Base-by-base conservation (phyloP, 1,140 invertebrate species). In the Panagrolaimus sp. region DNA sequence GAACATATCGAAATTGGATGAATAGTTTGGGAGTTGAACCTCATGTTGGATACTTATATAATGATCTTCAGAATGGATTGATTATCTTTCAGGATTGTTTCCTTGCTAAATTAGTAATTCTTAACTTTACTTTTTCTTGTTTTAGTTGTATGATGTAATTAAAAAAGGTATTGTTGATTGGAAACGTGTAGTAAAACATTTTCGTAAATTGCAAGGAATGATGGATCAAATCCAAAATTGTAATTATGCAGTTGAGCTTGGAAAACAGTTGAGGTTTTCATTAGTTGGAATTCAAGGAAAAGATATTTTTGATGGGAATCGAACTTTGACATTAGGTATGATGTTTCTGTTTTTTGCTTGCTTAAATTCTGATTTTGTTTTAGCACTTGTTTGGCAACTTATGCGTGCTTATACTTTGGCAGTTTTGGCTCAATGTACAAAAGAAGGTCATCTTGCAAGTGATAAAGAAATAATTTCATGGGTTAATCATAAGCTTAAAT, bases 1-100 rank as follows among this genome's bases (percentile, higher is more conserved):
- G 83, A 92, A 92, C 94, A 26, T 98, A 98, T 83, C 88, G 96
- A 80, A 98, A 98, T 85, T 98, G 96, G 96, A 98, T 99, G 90
- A 98, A 98, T 87, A 95, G 92, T 0, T 92, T 99, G 91, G 96
- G 96, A 44, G 94, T 98, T 2, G 86, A 88, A 7, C 96, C 95
- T 0, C 91, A 93, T 83, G 94, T 98, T 0, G 95, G 98, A 85
- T 94, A 94, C 91, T 86, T 99, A 15, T 98, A 98, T 84, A 92
- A 90, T 0, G 96, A 98, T 86, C 86, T 98, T 26, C 90, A 91
- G 15, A 93, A 97, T 86, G 95, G 95, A 14, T 86, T 97, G 7
- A 90, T 98, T 52, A 94, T 98, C 79, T 97, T 98, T 86, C 94
- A 86, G 80, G 85, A 86, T 73, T 63, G 44, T 71, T 64, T 24